These are phyloP conservation scores for Rhodeus uyekii DNA, from an alignment of 2,797 vertebrate species.

Conservation along the genomic window DNA sequence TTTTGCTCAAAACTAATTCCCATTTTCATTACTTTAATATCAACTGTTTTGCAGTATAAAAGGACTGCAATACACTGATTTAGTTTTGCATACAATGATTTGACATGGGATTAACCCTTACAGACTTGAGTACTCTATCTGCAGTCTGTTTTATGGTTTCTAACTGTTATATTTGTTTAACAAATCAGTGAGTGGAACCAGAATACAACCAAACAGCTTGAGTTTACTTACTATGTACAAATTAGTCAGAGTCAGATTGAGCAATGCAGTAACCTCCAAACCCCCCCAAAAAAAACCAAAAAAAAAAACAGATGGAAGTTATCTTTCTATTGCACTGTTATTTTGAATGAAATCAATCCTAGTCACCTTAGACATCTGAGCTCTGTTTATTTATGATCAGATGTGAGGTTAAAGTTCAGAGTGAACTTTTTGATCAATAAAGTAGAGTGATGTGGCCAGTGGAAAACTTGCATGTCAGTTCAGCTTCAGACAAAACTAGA, in stretches of 20 bases:
- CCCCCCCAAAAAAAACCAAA: too few species aligned
- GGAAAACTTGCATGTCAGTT: slow-evolving; percentile 11
- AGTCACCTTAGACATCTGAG: slow-evolving; percentile 35
- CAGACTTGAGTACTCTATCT: too few species aligned
- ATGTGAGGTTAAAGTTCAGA: slow-evolving; percentile 52
- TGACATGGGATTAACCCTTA: too few species aligned
- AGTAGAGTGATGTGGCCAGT: background rate
- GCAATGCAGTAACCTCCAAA: slow-evolving; percentile 47
- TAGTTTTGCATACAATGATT: too few species aligned
- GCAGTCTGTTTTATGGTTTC: too few species aligned
- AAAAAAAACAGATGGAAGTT: slow-evolving; percentile 37
- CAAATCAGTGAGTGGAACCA: slow-evolving; percentile 29
- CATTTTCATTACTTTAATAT: background rate
- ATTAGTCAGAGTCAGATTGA: slow-evolving; percentile 39
- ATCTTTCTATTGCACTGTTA: slow-evolving; percentile 8
- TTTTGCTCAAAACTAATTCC: background rate
- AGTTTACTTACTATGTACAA: background rate
- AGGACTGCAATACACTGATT: background rate
- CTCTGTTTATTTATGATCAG: slow-evolving; percentile 46
- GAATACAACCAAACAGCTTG: slow-evolving; percentile 22
- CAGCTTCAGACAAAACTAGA: background rate
- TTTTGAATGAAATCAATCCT: slow-evolving; percentile 48
- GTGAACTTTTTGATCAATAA: slow-evolving; percentile 7
- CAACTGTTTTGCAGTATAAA: background rate
- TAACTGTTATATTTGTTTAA: slow-evolving; percentile 20